Percentiles rank a stretch among this genome's conserved stretches.
Evolutionary conservation across 2,113 vertebrate species (phyloP).

Genomic region (Narcine bancroftii): DNA sequence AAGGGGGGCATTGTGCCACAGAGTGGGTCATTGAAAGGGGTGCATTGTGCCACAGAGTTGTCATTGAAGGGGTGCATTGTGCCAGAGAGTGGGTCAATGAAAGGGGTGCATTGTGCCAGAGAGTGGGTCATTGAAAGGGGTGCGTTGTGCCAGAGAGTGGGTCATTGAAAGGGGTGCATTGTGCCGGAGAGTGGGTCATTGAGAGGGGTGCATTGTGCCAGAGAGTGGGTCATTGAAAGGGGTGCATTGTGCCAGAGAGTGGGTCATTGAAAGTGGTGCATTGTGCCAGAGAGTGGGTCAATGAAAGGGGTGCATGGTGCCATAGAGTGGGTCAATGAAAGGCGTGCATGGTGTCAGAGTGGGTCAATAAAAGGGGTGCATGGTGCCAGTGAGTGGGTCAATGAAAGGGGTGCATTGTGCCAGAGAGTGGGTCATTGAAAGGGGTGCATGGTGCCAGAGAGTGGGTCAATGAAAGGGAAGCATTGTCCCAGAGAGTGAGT

Average conservation of each 20-base stretch:
- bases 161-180: no score
- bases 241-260: neutral
- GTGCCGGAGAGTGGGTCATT: neutral
- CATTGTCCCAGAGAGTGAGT: no score
- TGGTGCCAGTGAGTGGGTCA: neutral
- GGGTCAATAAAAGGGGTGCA: no score
- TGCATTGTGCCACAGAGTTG: neutral
- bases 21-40: no score
- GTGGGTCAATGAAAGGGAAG: neutral
- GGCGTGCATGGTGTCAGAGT: no score
- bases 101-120: neutral
- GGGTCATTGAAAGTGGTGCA: neutral
- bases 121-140: neutral
- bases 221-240: no score
- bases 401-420: neutral
- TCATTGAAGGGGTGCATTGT: neutral
- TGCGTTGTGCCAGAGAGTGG: no score
- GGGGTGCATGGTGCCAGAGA: neutral
- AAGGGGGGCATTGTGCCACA: neutral
- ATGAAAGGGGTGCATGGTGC: no score
- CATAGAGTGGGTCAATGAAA: neutral
- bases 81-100: no score
- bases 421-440: no score
- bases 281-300: no score
- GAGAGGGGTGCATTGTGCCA: neutral